phyloP scores from a whole-genome alignment of 2,888 invertebrate species.

The Trachelus iudaicus region DNA sequence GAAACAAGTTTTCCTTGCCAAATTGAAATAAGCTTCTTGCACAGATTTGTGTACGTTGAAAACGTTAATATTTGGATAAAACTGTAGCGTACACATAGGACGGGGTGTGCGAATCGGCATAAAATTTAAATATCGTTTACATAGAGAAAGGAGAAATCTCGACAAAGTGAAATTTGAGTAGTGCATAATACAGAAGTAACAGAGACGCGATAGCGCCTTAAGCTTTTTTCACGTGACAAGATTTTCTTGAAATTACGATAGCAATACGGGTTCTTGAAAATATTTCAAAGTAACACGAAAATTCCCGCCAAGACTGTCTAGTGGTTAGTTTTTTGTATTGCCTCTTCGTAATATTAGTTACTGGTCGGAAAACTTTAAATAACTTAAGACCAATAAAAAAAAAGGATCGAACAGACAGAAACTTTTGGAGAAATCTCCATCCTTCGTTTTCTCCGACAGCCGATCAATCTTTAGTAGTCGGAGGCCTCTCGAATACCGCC shows the following conservation, averaged over 20 bases:
- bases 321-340: not conserved
- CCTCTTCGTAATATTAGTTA: not conserved
- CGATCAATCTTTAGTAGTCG: not conserved
- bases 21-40: not conserved
- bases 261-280: not conserved
- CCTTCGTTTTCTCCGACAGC: not conserved
- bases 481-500: not conserved
- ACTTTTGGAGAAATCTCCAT: not conserved
- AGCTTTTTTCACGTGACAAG: not conserved
- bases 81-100: not conserved
- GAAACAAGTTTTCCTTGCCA: not conserved
- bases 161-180: too few species aligned
- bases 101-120: not conserved
- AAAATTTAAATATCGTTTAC: too few species aligned
- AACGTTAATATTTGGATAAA: not conserved
- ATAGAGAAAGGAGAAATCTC: too few species aligned
- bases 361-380: not conserved
- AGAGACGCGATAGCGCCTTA: too few species aligned
- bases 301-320: not conserved
- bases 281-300: not conserved
- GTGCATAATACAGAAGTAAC: too few species aligned
- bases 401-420: not conserved
- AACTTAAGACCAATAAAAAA: not conserved
- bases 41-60: not conserved
- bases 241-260: not conserved